These are phyloP conservation scores for Spodoptera exigua DNA, from an alignment of 2,888 invertebrate genomes.

Conservation along the genomic window DNA sequence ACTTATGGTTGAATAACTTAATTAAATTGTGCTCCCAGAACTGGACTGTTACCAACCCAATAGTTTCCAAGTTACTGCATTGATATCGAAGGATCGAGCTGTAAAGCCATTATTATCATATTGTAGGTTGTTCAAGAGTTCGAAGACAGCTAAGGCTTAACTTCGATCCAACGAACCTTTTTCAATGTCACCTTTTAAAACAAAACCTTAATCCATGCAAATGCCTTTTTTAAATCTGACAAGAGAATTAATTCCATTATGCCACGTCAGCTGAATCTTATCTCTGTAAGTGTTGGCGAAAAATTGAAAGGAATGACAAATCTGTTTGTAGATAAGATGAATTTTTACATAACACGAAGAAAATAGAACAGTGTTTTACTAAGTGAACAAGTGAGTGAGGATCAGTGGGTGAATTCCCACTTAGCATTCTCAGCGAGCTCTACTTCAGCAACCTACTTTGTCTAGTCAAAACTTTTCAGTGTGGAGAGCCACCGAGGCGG, in stretches of 20 bases:
- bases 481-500: slow-evolving; percentile 58
- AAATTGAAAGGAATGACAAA: slow-evolving; percentile 26
- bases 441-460: slow-evolving; percentile 67
- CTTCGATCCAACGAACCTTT: slow-evolving; percentile 30
- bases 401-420: slow-evolving; percentile 43
- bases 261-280: slow-evolving; percentile 32
- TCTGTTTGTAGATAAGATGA: slow-evolving; percentile 11
- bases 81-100: slow-evolving; percentile 14
- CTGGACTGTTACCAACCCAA: slow-evolving; percentile 3
- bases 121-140: not conserved
- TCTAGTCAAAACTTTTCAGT: slow-evolving; percentile 70
- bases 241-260: slow-evolving; percentile 41
- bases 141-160: slow-evolving; percentile 29
- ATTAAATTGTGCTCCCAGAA: slow-evolving; percentile 18
- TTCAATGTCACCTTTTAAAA: slow-evolving; percentile 27
- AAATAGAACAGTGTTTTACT: slow-evolving; percentile 18
- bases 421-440: slow-evolving; percentile 65
- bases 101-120: not conserved
- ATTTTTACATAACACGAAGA: slow-evolving; percentile 12
- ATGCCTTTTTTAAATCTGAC: slow-evolving; percentile 37
- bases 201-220: slow-evolving; percentile 21
- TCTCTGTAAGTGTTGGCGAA: slow-evolving; percentile 11
- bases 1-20: slow-evolving; percentile 26
- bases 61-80: slow-evolving; percentile 17
- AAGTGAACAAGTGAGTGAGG: slow-evolving; percentile 20